Evolutionary conservation across 2,113 vertebrate species (phyloP), one percentile per base, ranked within the genome.

Genomic region (Ellobius talpinus): DNA sequence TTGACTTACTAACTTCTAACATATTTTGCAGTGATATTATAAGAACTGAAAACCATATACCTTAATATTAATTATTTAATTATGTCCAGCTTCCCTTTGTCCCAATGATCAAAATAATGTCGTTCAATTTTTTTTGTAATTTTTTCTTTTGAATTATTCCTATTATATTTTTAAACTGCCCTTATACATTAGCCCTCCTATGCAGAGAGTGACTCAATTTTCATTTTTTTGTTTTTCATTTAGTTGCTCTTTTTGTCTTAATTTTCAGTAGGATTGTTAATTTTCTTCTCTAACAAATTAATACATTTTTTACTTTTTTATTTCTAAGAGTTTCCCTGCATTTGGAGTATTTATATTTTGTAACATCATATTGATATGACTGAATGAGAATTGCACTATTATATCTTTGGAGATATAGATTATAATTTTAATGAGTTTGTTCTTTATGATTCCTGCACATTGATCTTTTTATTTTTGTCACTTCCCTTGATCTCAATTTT

Each of bases 121-220:
- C 11, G 24, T 96, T 58, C 84, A 81, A 66, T 45, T 96, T 93
- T 90, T 68, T 73, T 58, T 79, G 16, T 81, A 93, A 63, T 50
- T 89, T 93, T 8, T 6, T 89, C 24, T 31, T 84, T 73, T 66
- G 16, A 21, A 66, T 82, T 58, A 52, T 91, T 11, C 33, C 11
- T 42, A 82, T 95, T 93, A 47, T 68, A 7, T 74, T 89, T 93
- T 55, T 61, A 58, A 58, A 82, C 2, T 26, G 36, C 23, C 21
- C 9, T 52, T 82, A 82, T 13, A 0, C 6, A 1, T 82, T n/a
- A 61, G 36, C 52, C 16, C n/a, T 82, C 36, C 3, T 3, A 26
- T 24, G 36, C n/a, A 61, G 19, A 82, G 21, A 58, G 6, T 36
- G 16, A 52, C 11, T 78, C 29, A 36, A 36, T 79, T 79, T 78